phyloP scores from a whole-genome alignment of 2,113 vertebrate species.

The Gavia stellata region DNA sequence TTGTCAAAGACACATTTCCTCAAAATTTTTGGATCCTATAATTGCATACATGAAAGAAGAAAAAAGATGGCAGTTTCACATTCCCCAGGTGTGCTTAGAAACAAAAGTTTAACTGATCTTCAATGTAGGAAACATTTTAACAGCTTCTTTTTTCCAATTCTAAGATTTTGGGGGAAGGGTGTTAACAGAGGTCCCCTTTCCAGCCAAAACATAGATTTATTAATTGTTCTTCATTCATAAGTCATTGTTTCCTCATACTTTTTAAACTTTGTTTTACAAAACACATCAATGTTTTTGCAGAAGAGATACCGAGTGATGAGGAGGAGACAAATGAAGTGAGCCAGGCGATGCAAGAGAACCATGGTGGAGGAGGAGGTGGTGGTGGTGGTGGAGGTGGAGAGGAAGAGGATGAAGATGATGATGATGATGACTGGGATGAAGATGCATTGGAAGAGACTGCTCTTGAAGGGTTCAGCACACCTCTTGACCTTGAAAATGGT shows the following conservation, averaged over 20 bases:
- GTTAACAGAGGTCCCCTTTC: neutral
- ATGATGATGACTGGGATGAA: constrained; percentile 94
- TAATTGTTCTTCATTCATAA: neutral
- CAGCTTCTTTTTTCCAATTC: neutral
- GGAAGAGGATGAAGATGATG: constrained; percentile 79
- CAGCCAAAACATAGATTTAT: neutral
- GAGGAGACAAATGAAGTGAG: constrained; percentile 81
- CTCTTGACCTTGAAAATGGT: constrained; percentile 89
- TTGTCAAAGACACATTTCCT: neutral
- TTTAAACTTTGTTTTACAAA: neutral
- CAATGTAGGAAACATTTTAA: neutral
- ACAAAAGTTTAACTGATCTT: neutral
- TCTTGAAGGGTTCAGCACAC: constrained; percentile 93
- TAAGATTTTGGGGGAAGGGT: neutral
- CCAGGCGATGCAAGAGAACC: constrained; percentile 77
- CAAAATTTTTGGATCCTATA: neutral
- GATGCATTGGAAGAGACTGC: constrained; percentile 90
- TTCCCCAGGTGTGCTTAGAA: neutral
- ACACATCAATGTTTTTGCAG: constrained; percentile 61
- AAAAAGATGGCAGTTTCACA: neutral
- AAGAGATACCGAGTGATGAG: constrained; percentile 95
- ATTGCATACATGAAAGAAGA: neutral
- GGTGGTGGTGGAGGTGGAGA: constrained; percentile 80
- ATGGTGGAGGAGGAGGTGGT: constrained; percentile 46
- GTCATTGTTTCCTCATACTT: neutral